Conservation (phyloP, 2,797 vertebrate species). For the Xiphorhynchus erythropygius region DNA sequence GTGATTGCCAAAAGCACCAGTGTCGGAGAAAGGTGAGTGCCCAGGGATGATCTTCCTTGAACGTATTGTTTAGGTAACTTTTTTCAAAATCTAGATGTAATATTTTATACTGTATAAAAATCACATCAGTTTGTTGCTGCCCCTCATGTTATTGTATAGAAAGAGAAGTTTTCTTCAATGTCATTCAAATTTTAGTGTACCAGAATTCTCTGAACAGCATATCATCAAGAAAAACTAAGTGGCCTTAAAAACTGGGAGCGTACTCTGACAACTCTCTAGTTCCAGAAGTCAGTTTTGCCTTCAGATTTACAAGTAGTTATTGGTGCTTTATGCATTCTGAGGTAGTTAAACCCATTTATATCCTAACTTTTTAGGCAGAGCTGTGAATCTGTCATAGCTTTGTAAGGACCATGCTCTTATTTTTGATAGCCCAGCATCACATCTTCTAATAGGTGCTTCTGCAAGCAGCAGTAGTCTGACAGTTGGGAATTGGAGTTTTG, state of each 20-base stretch:
- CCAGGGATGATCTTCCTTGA: not conserved
- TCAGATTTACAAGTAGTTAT: not conserved
- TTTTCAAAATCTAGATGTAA: not conserved
- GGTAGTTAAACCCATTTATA: not conserved
- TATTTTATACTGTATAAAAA: not conserved
- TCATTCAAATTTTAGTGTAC: not conserved
- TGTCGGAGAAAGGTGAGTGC: constrained; percentile 87
- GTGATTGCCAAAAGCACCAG: constrained; percentile 90
- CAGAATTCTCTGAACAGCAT: not conserved
- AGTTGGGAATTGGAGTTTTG: not conserved
- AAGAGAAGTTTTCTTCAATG: not conserved
- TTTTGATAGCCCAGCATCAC: not conserved
- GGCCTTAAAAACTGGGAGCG: not conserved
- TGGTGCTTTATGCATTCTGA: not conserved
- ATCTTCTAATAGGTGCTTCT: not conserved
- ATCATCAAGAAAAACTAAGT: not conserved
- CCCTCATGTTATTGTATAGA: not conserved
- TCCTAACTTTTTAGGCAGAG: not conserved
- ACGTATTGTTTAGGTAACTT: not conserved
- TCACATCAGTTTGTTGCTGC: not conserved
- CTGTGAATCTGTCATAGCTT: not conserved
- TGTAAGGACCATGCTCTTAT: not conserved
- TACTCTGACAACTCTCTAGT: not conserved
- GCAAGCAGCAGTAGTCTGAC: not conserved
- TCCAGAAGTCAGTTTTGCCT: not conserved